phyloP scores from a whole-genome alignment of 2,113 vertebrate genomes.

The Arothron firmamentum region DNA sequence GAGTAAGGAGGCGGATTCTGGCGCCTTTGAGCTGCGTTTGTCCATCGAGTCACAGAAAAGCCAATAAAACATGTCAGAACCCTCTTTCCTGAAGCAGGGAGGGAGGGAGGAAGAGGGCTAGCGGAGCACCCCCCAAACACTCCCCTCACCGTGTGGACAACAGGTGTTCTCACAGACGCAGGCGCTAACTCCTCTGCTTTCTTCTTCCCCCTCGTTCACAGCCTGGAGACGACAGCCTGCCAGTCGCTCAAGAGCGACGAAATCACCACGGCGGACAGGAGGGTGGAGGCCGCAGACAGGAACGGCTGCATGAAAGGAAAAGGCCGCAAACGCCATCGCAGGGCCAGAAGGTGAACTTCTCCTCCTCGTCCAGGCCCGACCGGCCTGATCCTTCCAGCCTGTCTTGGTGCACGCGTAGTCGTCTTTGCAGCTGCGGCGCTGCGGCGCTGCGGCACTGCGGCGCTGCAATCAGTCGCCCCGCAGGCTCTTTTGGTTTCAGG shows the following conservation, averaged over 20 bases:
- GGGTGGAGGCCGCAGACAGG: conserved; percentile 52
- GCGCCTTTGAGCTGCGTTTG: conserved; percentile 25
- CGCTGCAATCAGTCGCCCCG: too few relatives aligned
- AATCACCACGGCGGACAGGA: conserved; percentile 48
- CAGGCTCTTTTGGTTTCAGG: conserved; percentile 17
- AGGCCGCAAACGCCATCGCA: conserved; percentile 63
- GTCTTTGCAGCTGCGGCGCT: too few relatives aligned
- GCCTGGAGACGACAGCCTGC: conserved; percentile 68
- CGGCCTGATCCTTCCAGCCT: too few relatives aligned
- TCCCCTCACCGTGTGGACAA: conserved; percentile 17
- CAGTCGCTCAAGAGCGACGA: conserved; percentile 62
- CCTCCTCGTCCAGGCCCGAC: not conserved
- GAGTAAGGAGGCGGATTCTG: conserved; percentile 9
- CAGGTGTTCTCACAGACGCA: conserved; percentile 11
- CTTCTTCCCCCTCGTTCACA: conserved; percentile 7
- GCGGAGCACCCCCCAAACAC: conserved; percentile 29
- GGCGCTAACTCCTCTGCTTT: conserved; percentile 1
- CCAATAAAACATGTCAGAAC: conserved; percentile 55
- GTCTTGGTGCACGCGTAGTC: too few relatives aligned
- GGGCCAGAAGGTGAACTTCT: conserved; percentile 75
- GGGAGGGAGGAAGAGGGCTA: conserved; percentile 43
- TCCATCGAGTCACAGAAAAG: conserved; percentile 7
- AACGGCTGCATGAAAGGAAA: conserved; percentile 74
- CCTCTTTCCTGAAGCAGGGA: conserved; percentile 55
- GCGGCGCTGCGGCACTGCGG: too few relatives aligned